Evolutionary conservation across 2,797 vertebrate species (phyloP), one percentile per base, ranked within the genome.

Genomic region (Xerus rutilus): DNA sequence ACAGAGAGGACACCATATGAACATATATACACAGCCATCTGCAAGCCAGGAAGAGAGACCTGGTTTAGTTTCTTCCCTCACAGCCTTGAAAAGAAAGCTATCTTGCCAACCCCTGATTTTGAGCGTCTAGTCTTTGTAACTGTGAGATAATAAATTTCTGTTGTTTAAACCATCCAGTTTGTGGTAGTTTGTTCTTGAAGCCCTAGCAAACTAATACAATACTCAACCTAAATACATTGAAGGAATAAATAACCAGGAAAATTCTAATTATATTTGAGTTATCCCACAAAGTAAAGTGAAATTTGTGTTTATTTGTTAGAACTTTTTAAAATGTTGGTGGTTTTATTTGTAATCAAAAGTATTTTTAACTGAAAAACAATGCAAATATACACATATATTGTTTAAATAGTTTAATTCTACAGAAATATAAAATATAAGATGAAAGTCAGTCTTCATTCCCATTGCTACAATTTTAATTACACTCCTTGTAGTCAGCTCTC

Each of bases 301-400:
- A 43, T 74, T 93, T 76, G 77, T 89, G 30, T 70, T 65, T 43
- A 2, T 86, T 94, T 76, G 9, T 77, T 91, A 86, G 64, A 86
- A 86, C 43, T 86, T 12, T 10, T 12, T 10, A 89, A 72, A 87
- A 25, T 23, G n/a, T 62, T 23, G 81, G 28, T 72, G 39, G n/a
- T 59, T 95, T 91, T 89, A 52, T 72, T 84, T 59, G 25, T 93
- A 88, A 70, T 77, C 62, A 93, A 85, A 82, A 88, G 0, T 57
- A 57, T 57, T 81, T 91, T 72, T 70, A 88, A 28, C 17, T 82
- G 28, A 86, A 73, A 85, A 95, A 59, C 67, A 30, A 28, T 65
- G 1, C 23, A 54, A 14, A 45, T 21, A 70, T 9, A 76, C 1
- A 10, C 11, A 30, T 7, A 43, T n/a, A 39, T 72, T 76, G 30